Conservation (phyloP, 2,113 vertebrate genomes). For the Budorcas taxicolor region DNA sequence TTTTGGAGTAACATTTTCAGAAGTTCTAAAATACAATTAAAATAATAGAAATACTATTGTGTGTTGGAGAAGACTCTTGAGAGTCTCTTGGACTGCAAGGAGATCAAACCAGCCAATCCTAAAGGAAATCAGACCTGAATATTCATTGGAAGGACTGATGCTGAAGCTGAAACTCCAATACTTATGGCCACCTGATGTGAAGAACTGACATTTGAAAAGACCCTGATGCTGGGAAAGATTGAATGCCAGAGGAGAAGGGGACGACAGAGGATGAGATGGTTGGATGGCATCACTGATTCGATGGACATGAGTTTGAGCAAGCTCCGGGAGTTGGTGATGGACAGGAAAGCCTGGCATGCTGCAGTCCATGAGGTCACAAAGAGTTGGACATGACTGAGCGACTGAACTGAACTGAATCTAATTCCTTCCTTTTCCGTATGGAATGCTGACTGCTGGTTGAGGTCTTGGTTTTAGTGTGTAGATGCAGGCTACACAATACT, state of each 20-base stretch:
- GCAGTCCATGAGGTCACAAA: background rate
- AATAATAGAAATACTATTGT: background rate
- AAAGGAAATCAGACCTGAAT: background rate
- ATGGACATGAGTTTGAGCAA: background rate
- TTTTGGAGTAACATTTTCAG: background rate
- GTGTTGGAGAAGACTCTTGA: background rate
- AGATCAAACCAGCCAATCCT: background rate
- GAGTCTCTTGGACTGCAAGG: background rate
- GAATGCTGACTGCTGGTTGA: background rate
- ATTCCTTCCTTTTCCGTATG: background rate
- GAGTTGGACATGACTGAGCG: accelerated
- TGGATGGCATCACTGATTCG: background rate
- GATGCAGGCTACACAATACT: background rate
- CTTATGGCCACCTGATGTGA: background rate
- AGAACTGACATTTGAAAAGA: background rate
- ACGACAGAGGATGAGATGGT: background rate
- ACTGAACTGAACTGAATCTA: background rate
- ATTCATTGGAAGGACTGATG: background rate
- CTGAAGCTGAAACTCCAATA: background rate
- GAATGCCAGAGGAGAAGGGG: background rate
- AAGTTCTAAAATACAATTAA: background rate
- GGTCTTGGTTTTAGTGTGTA: background rate
- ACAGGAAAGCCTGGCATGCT: background rate
- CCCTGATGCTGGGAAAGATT: background rate
- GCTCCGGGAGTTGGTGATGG: background rate